These are phyloP conservation scores for Eupithecia centaureata DNA, from an alignment of 2,888 invertebrate species.

Conservation along the genomic window DNA sequence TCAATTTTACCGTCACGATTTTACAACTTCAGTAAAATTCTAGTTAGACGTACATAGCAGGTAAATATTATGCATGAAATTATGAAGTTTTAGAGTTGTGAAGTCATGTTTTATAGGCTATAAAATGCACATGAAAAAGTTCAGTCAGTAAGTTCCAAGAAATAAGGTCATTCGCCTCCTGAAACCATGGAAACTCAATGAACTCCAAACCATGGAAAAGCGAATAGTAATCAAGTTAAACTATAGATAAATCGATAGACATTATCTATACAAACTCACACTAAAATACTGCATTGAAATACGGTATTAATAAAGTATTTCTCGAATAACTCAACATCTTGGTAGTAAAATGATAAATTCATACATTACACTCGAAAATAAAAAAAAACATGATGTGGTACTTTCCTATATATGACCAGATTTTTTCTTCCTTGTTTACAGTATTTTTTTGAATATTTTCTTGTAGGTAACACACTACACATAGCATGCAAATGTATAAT, in stretches of 20 bases:
- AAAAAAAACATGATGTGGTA: not conserved
- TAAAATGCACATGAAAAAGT: slow-evolving; percentile 14
- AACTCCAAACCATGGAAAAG: no score
- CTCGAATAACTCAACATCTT: not conserved
- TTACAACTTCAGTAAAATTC: not conserved
- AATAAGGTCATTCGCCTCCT: not conserved
- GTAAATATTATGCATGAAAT: not conserved
- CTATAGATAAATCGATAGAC: not conserved
- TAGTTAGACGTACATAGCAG: not conserved
- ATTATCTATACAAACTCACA: not conserved
- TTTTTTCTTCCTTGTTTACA: not conserved
- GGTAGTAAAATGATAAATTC: not conserved
- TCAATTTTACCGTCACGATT: not conserved
- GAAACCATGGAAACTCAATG: not conserved
- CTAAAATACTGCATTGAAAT: not conserved
- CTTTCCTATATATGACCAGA: not conserved
- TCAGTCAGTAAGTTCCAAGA: slow-evolving; percentile 7
- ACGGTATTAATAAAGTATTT: not conserved
- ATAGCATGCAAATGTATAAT: not conserved
- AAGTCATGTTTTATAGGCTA: not conserved
- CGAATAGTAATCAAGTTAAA: not conserved
- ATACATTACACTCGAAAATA: not conserved
- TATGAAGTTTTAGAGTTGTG: not conserved
- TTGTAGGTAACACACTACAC: not conserved
- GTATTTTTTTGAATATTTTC: not conserved